A percentile compares a stretch with the other conserved stretches of the same genome.
Conservation (phyloP, 2,797 vertebrate genomes). For the Xenopus petersii region DNA sequence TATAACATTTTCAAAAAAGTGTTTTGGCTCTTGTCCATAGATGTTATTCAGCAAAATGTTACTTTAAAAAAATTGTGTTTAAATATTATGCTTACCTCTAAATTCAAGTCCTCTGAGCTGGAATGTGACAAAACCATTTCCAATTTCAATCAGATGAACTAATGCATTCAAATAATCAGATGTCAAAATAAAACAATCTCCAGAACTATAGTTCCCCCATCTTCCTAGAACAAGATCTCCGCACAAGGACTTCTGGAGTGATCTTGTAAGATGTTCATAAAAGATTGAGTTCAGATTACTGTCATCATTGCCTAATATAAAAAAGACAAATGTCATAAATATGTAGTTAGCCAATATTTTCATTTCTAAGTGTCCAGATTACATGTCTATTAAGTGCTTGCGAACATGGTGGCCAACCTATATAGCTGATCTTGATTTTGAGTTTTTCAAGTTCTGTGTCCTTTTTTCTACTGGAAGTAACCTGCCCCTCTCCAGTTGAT, state of each 20-base stretch:
- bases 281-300: constrained; percentile 97
- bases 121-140: constrained; percentile 85
- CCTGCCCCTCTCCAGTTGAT: too few species aligned
- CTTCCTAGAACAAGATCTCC: constrained; percentile 90
- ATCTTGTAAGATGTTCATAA: constrained; percentile 92
- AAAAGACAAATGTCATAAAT: constrained; percentile 29
- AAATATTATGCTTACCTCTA: constrained; percentile 68
- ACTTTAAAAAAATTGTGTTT: too few species aligned
- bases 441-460: too few species aligned
- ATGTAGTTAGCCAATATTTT: too few species aligned
- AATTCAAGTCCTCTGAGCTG: constrained; percentile 83
- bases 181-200: constrained; percentile 77
- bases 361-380: too few species aligned
- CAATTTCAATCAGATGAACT: constrained; percentile 82
- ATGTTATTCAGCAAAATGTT: too few species aligned
- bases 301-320: constrained; percentile 79
- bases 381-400: too few species aligned
- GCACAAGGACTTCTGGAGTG: constrained; percentile 88
- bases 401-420: too few species aligned
- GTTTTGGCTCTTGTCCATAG: too few species aligned
- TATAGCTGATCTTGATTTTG: too few species aligned
- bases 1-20: too few species aligned
- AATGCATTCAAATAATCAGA: constrained; percentile 83
- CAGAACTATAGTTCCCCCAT: constrained; percentile 87
- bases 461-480: too few species aligned